Conservation (phyloP, 64 coral and sea anemone genomes). For the Cladopsammia gracilis region DNA sequence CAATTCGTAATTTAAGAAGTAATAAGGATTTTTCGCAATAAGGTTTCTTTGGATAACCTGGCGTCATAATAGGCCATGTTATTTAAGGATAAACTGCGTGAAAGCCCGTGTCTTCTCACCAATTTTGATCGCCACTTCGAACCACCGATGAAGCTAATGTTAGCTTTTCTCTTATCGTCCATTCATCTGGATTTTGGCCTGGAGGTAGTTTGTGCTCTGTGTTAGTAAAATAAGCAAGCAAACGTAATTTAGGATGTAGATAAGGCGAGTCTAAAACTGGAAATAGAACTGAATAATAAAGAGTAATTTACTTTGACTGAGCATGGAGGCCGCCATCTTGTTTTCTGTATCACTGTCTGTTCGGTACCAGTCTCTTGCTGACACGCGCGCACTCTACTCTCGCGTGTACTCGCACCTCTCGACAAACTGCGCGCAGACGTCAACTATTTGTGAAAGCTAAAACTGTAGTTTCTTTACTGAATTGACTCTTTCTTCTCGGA, state of each 20-base stretch:
- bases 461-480: too few species aligned
- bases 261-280: not conserved
- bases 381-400: not conserved
- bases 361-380: not conserved
- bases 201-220: constrained; percentile 81
- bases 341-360: not conserved
- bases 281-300: not conserved
- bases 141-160: constrained; percentile 93
- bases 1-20: too few species aligned
- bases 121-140: constrained; percentile 98
- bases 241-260: not conserved
- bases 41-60: not conserved
- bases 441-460: too few species aligned
- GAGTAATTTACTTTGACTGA: constrained; percentile 47
- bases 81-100: not conserved
- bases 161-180: constrained; percentile 92
- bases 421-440: too few species aligned
- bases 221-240: not conserved
- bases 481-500: too few species aligned
- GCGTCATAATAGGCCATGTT: not conserved
- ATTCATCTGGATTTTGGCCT: constrained; percentile 77
- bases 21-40: too few species aligned
- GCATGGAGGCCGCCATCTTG: constrained; percentile 74
- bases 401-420: too few species aligned
- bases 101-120: constrained; percentile 39